Conservation (phyloP, 2,888 invertebrate species). For the Conops quadrifasciatus region DNA sequence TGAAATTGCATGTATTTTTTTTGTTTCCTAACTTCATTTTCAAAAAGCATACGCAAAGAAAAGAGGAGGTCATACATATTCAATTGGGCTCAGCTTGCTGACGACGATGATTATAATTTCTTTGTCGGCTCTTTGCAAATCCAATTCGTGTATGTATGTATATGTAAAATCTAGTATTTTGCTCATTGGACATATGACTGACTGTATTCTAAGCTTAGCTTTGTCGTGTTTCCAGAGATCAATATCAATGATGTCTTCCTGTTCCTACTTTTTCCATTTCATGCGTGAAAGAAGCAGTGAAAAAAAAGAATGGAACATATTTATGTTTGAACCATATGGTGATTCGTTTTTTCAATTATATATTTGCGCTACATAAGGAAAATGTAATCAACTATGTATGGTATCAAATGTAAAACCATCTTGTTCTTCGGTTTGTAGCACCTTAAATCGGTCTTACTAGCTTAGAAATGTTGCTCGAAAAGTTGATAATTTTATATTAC, state of each 20-base stretch:
- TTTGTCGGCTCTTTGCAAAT: background rate
- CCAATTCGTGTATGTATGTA: background rate
- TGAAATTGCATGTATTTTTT: too few species aligned
- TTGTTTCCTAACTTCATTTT: too few species aligned
- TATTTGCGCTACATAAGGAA: too few species aligned
- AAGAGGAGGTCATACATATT: background rate
- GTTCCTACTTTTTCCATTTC: background rate
- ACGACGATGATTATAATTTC: background rate
- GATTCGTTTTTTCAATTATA: too few species aligned
- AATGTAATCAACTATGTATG: too few species aligned
- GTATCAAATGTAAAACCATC: too few species aligned
- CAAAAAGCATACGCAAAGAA: too few species aligned
- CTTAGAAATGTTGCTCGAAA: too few species aligned
- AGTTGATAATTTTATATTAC: too few species aligned
- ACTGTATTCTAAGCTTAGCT: background rate
- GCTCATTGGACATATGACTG: background rate
- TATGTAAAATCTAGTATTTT: background rate
- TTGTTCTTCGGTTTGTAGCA: too few species aligned
- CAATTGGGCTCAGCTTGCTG: background rate
- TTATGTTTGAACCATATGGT: background rate
- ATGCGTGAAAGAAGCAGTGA: background rate
- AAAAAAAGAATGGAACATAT: background rate
- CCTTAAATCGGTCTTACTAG: too few species aligned
- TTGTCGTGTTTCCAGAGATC: slow-evolving; percentile 20
- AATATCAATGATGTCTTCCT: background rate